Base-by-base conservation (phyloP, 2,113 vertebrate species). In the Halichoerus grypus region DNA sequence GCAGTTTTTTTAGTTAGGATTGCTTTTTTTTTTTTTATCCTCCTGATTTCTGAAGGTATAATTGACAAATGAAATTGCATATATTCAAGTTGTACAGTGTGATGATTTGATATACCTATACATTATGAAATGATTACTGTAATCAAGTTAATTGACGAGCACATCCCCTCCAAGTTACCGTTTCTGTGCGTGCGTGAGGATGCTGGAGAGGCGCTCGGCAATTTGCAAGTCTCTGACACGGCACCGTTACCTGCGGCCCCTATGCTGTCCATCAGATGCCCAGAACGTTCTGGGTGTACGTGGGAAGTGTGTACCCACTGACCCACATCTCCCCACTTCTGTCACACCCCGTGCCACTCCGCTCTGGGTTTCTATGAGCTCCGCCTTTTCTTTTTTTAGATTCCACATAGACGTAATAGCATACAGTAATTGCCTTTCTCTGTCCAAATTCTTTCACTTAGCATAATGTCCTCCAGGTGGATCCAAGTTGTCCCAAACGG, bases 211-310 rank as follows among this genome's bases (percentile, higher is more conserved):
- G 39, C 39, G 1, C 22, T 26, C 1, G 2, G 46, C 26, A 19
- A 3, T 28, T 53, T 4, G 33, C 42, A 53, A 14, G n/a, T 39
- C 1, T 4, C 2, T 9, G 14, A 16, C 4, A 10, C 19, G 0
- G 69, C 5, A 10, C 1, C 0, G 12, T 53, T 7, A 42, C 21
- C 55, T 0, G 3, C 0, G 1, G 13, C 9, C 86, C 8, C 9
- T 4, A 2, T 0, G 19, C 85, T 24, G 53, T 5, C 0, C 33
- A 5, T 61, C 1, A 39, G 39, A 15, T 3, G 33, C 10, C 31
- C 39, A 39, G 42, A 49, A 36, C 7, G 0, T 49, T 42, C 74
- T 31, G 74, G 42, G 15, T 7, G 1, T 7, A 16, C 15, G 1
- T 8, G 0, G 39, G 71, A 28, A 42, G 74, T 26, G 22, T 14